Evolutionary conservation across 2,113 vertebrate species (phyloP).

Genomic region (Columba livia): DNA sequence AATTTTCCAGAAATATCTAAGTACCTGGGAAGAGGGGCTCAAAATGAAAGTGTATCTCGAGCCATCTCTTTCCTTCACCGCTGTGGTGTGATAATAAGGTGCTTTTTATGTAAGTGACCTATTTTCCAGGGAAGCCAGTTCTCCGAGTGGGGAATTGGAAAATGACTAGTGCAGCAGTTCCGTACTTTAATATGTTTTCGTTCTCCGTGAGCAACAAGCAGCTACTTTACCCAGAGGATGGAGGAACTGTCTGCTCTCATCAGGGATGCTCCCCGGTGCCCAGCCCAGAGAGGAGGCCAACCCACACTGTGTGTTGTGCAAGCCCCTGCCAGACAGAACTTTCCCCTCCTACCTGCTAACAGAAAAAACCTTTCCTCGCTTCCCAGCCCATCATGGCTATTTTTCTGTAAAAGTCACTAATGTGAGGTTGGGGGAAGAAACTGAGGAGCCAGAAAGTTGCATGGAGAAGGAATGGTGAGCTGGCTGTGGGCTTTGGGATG

Average conservation of each 20-base stretch:
- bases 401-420: not conserved
- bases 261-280: conserved; percentile 40
- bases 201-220: conserved; percentile 61
- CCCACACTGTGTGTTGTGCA: not conserved
- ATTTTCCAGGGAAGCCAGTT: conserved; percentile 72
- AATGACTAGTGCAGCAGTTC: conserved; percentile 71
- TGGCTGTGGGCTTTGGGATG: not conserved
- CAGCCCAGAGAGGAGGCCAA: not conserved
- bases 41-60: conserved; percentile 52
- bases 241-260: conserved; percentile 50
- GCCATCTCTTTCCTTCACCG: conserved; percentile 41
- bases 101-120: conserved; percentile 76
- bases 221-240: conserved; percentile 54
- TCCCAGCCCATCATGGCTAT: not conserved
- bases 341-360: not conserved
- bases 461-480: not conserved
- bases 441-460: not conserved
- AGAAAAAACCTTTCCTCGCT: not conserved
- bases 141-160: conserved; percentile 65
- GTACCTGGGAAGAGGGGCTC: conserved; percentile 27
- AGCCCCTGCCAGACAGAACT: not conserved
- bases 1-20: conserved; percentile 66
- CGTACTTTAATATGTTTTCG: conserved; percentile 67
- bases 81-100: conserved; percentile 68
- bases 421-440: accelerated